These are phyloP conservation scores for Oenanthe melanoleuca DNA, from an alignment of 2,113 vertebrate genomes.

Conservation along the genomic window DNA sequence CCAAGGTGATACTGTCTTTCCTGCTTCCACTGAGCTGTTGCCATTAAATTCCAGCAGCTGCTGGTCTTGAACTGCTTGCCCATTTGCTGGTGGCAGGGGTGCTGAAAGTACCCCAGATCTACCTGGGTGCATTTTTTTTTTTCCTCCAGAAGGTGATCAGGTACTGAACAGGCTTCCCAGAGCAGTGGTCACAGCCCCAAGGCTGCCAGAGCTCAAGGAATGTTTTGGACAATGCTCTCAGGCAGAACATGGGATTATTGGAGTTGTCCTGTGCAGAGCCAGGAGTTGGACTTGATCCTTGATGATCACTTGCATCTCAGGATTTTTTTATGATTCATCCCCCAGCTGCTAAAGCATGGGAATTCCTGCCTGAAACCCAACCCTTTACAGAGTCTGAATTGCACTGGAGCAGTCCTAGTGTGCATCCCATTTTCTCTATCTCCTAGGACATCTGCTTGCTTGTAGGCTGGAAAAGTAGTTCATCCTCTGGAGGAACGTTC, in stretches of 20 bases:
- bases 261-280: not conserved
- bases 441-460: not conserved
- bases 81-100: rapidly evolving
- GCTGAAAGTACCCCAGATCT: not conserved
- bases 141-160: not conserved
- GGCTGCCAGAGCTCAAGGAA: not conserved
- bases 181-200: not conserved
- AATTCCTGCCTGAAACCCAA: not conserved
- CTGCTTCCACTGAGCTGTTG: not conserved
- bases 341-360: not conserved
- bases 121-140: not conserved
- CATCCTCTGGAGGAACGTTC: rapidly evolving
- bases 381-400: not conserved
- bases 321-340: not conserved
- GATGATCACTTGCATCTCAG: not conserved
- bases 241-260: not conserved
- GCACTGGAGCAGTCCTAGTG: not conserved
- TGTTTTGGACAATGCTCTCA: not conserved
- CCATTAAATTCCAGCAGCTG: not conserved
- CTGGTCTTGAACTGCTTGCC: rapidly evolving
- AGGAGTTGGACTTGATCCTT: rapidly evolving
- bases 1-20: not conserved
- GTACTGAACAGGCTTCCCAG: not conserved
- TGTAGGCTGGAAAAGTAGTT: not conserved
- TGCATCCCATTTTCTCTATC: not conserved